Percentiles rank a stretch among this genome's conserved stretches.
phyloP scores from a whole-genome alignment of 2,113 vertebrate species.

The Sula dactylatra region DNA sequence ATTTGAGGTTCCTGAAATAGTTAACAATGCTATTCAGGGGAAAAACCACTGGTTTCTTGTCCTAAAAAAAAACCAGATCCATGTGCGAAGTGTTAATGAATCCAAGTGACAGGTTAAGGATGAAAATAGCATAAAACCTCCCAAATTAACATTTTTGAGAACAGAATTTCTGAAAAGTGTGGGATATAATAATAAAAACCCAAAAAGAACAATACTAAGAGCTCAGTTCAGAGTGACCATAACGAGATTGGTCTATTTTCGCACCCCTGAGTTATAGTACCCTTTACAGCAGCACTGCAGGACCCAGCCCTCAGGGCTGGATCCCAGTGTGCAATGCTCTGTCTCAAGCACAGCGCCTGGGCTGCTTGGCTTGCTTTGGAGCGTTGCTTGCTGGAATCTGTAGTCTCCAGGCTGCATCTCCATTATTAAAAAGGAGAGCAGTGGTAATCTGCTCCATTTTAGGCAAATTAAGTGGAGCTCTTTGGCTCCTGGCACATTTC shows the following conservation, averaged over 20 bases:
- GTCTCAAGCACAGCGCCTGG: background rate
- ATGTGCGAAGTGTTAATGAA: constrained; percentile 19
- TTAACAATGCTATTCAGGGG: constrained; percentile 17
- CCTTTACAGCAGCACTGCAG: background rate
- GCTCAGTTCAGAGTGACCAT: background rate
- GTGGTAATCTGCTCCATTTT: constrained; percentile 51
- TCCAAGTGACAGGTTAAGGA: background rate
- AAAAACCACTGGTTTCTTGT: constrained; percentile 30
- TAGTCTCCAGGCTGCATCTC: constrained; percentile 52
- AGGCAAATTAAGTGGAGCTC: constrained; percentile 52
- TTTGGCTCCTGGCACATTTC: constrained; percentile 47
- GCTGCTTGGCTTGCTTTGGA: background rate
- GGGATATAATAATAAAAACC: background rate
- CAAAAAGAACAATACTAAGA: background rate
- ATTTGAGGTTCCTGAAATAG: constrained; percentile 63
- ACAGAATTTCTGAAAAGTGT: background rate
- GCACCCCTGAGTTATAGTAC: background rate
- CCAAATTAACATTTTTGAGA: background rate
- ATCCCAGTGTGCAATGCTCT: background rate
- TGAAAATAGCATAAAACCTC: constrained; percentile 6
- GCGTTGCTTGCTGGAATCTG: constrained; percentile 5
- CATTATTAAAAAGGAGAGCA: constrained; percentile 32
- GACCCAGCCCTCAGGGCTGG: background rate
- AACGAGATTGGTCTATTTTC: background rate
- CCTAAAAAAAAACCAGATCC: constrained; percentile 13